phyloP scores from a whole-genome alignment of 2,797 vertebrate species.

The Prunella strophiata region DNA sequence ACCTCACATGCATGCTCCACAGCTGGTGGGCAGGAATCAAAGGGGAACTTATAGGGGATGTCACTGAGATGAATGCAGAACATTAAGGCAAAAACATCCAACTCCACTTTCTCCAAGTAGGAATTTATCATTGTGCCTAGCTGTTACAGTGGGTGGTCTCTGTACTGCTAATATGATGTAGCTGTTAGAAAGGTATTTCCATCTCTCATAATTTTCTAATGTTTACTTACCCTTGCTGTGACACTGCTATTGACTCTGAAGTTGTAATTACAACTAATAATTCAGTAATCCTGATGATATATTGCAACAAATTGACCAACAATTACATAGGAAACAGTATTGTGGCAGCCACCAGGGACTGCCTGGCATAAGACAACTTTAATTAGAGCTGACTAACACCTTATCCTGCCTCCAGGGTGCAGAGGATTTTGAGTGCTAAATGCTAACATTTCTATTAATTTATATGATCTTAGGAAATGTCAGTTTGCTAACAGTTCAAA shows the following conservation, averaged over 20 bases:
- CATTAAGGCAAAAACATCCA: neutral
- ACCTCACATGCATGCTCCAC: rapidly evolving
- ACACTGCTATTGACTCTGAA: slow-evolving; percentile 60
- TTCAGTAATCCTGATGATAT: slow-evolving; percentile 56
- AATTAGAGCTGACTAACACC: slow-evolving; percentile 55
- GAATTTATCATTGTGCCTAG: neutral
- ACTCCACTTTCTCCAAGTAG: neutral
- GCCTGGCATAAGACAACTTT: slow-evolving; percentile 36
- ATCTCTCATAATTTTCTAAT: slow-evolving; percentile 42
- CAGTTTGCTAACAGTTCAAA: neutral
- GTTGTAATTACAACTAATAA: slow-evolving; percentile 65
- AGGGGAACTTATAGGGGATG: neutral
- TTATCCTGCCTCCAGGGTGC: slow-evolving; percentile 5
- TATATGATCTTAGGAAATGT: neutral
- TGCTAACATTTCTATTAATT: slow-evolving; percentile 9
- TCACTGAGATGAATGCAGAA: neutral
- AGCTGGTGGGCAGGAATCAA: neutral
- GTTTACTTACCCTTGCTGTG: slow-evolving; percentile 70
- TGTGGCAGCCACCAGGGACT: slow-evolving; percentile 2
- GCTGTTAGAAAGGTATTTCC: slow-evolving; percentile 34
- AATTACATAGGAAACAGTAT: neutral
- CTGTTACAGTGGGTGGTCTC: neutral
- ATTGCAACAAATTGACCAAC: slow-evolving; percentile 57
- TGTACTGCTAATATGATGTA: neutral
- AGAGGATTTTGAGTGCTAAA: neutral